A percentile compares a stretch with the other conserved stretches of the same genome.
These are phyloP conservation scores for Solenodon paradoxus DNA, from an alignment of 2,113 vertebrate genomes.

Conservation along the genomic window DNA sequence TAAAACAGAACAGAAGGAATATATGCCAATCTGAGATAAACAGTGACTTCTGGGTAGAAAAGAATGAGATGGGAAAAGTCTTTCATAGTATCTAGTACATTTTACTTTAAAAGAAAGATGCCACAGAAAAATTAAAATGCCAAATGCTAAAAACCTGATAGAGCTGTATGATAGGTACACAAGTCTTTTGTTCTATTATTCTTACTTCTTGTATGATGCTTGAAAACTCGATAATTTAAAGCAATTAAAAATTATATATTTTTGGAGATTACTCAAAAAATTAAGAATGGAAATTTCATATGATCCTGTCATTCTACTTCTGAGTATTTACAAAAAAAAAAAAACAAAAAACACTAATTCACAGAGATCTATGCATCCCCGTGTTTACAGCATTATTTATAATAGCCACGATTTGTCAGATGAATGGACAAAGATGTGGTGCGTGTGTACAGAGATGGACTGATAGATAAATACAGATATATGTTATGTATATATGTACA, in stretches of 20 bases:
- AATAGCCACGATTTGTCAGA: no score
- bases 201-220: background rate
- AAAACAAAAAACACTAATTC: no score
- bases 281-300: no score
- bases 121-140: conserved; percentile 13
- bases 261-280: no score
- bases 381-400: no score
- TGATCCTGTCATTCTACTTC: no score
- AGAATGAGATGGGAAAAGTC: background rate
- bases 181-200: background rate
- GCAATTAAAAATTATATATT: background rate
- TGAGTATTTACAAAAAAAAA: no score
- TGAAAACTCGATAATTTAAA: conserved; percentile 3
- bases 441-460: no score
- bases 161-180: background rate
- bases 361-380: no score
- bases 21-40: rapidly evolving
- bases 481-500: no score
- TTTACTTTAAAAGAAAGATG: background rate
- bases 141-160: background rate
- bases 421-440: no score
- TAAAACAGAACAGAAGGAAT: background rate
- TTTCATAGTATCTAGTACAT: background rate
- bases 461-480: no score
- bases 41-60: background rate